Evolutionary conservation across 2,888 invertebrate species (phyloP), one percentile per base, ranked within the genome.

Genomic region (Lepidocyrtinus sp.): DNA sequence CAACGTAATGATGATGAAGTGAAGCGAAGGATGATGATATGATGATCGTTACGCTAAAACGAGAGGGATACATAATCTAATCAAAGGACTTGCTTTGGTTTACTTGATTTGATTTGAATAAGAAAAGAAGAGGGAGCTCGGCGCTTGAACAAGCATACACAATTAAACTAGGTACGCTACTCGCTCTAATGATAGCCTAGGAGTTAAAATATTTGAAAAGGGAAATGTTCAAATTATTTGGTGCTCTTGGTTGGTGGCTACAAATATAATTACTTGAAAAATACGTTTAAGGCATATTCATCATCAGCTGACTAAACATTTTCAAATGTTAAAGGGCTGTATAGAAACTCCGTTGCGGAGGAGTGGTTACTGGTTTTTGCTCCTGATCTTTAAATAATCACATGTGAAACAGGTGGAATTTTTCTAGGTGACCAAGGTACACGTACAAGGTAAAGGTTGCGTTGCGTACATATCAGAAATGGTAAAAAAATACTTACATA

Each of bases 41-140:
- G 55, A 55, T 55, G n/a, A 55, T 36, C 36, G 36, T 55, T 55
- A 55, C 55, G 55, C 55, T 55, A 7, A n/a, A 55, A 36, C 55
- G 17, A 55, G 55, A n/a, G n/a, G 55, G 55, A 55, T 55, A 55
- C 55, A 55, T 55, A 55, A 55, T 55, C 55, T 55, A 55, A 55
- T 55, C 55, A 55, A 55, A 55, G 2, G 55, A 55, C 55, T 55
- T n/a, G 55, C 55, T 55, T 12, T 55, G 55, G 55, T n/a, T 55
- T 55, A 55, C 55, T 17, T 55, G 55, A 55, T 55, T 55, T 55
- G 55, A 55, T 55, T 55, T n/a, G n/a, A 55, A 36, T 36, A 36
- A 36, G 5, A n/a, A n/a, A n/a, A 36, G 36, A 7, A 12, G 36
- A 36, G 2, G 55, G 9, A 55, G 5, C 17, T 55, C 17, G 36